phyloP scores from a whole-genome alignment of 2,888 invertebrate species.

The Meteorus colon region DNA sequence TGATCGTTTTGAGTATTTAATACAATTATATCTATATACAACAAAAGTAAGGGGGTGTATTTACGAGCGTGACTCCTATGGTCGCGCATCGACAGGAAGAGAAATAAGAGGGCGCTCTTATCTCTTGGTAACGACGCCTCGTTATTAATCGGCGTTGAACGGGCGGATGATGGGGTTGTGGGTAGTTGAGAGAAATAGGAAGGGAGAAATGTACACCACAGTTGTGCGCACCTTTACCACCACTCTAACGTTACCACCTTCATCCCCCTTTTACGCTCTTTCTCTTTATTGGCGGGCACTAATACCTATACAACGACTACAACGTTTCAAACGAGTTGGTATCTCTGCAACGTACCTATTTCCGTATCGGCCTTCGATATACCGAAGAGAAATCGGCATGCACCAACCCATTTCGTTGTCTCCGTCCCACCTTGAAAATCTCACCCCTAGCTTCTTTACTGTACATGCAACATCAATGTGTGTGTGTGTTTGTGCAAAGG shows the following conservation, averaged over 20 bases:
- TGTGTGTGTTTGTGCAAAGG: not conserved
- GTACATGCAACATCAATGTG: slow-evolving; percentile 36
- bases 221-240: slow-evolving; percentile 32
- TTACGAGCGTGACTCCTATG: slow-evolving; percentile 29
- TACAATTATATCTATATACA: not conserved
- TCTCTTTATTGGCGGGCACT: slow-evolving; percentile 11
- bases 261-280: slow-evolving; percentile 7
- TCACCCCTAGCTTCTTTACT: slow-evolving; percentile 46
- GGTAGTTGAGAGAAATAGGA: not conserved
- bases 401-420: slow-evolving; percentile 47
- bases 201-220: slow-evolving; percentile 6
- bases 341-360: slow-evolving; percentile 61
- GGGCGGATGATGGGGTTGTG: slow-evolving; percentile 28
- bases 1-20: not conserved
- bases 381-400: slow-evolving; percentile 64
- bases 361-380: slow-evolving; percentile 67
- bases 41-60: slow-evolving; percentile 21
- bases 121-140: slow-evolving; percentile 68
- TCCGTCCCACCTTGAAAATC: slow-evolving; percentile 30
- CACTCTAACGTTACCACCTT: slow-evolving; percentile 24
- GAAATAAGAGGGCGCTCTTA: slow-evolving; percentile 59
- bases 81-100: slow-evolving; percentile 42
- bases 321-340: slow-evolving; percentile 48
- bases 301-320: slow-evolving; percentile 1
- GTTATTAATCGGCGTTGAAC: slow-evolving; percentile 68